These are phyloP conservation scores for Hoplostethus atlanticus DNA, from an alignment of 2,797 vertebrate species.

Conservation along the genomic window DNA sequence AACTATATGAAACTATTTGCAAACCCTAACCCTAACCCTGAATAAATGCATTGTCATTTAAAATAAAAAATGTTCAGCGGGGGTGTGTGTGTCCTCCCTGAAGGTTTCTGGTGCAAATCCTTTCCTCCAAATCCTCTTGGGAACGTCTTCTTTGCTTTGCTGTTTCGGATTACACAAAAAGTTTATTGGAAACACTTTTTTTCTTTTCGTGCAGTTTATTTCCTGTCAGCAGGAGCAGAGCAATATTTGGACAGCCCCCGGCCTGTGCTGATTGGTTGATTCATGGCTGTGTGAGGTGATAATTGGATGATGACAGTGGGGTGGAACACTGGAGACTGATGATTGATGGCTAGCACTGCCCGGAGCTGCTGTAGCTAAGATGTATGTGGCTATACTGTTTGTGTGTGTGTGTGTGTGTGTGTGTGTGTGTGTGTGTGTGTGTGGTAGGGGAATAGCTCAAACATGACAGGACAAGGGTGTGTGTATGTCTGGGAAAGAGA, in stretches of 20 bases:
- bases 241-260: constrained; percentile 60
- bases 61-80: too few relatives aligned
- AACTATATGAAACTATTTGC: too few relatives aligned
- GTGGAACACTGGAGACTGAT: constrained; percentile 41
- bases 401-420: constrained; percentile 27
- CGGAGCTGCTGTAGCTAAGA: constrained; percentile 39
- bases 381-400: constrained; percentile 8
- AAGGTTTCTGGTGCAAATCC: too few relatives aligned
- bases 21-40: too few relatives aligned
- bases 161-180: constrained; percentile 4
- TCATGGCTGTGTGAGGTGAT: constrained; percentile 62
- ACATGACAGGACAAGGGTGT: too few relatives aligned
- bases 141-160: neutral
- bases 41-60: too few relatives aligned
- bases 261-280: constrained; percentile 73
- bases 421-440: constrained; percentile 7
- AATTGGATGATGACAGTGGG: constrained; percentile 70
- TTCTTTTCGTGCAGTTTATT: constrained; percentile 23
- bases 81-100: too few relatives aligned
- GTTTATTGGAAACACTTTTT: constrained; percentile 4
- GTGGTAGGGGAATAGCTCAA: neutral
- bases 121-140: neutral
- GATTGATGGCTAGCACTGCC: constrained; percentile 61
- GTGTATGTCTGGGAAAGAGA: too few relatives aligned
- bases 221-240: constrained; percentile 26